A percentile compares a stretch with the other conserved stretches of the same genome.
Evolutionary conservation across 2,888 invertebrate species (phyloP).

Genomic region (Chydorus sphaericus): DNA sequence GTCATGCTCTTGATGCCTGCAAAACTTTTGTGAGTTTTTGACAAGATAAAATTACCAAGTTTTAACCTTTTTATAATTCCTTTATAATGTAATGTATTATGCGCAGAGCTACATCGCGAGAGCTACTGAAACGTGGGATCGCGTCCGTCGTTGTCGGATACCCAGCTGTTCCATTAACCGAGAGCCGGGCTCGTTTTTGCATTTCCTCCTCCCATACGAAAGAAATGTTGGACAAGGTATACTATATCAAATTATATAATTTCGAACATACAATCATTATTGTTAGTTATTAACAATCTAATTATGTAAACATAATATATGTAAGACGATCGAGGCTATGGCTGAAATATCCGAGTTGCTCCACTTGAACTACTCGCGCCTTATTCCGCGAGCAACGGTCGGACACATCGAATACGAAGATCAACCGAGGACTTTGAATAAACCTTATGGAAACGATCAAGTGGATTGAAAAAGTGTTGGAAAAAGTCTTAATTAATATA

Average conservation of each 20-base stretch:
- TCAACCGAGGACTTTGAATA: too few species aligned
- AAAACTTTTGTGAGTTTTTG: conserved; percentile 74
- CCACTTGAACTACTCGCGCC: conserved; percentile 62
- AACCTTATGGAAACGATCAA: neutral
- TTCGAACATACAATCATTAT: too few species aligned
- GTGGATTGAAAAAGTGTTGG: neutral
- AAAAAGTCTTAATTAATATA: too few species aligned
- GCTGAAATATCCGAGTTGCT: conserved; percentile 55
- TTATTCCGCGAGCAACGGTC: conserved; percentile 15
- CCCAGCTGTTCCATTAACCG: conserved; percentile 88
- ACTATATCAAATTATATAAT: conserved; percentile 18
- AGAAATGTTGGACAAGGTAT: conserved; percentile 72
- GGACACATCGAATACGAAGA: conserved; percentile 17
- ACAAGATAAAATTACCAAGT: too few species aligned
- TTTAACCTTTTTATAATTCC: neutral
- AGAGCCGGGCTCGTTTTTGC: conserved; percentile 85
- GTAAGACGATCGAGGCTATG: conserved; percentile 48
- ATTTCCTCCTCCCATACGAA: conserved; percentile 90
- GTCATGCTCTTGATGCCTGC: conserved; percentile 87
- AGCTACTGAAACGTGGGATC: conserved; percentile 60
- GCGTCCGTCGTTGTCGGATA: conserved; percentile 94
- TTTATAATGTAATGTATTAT: neutral
- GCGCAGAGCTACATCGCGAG: conserved; percentile 66
- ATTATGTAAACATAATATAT: too few species aligned
- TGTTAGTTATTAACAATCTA: too few species aligned